Base-by-base conservation (phyloP, 1,140 invertebrate species). In the Drosophila parabipectinata region DNA sequence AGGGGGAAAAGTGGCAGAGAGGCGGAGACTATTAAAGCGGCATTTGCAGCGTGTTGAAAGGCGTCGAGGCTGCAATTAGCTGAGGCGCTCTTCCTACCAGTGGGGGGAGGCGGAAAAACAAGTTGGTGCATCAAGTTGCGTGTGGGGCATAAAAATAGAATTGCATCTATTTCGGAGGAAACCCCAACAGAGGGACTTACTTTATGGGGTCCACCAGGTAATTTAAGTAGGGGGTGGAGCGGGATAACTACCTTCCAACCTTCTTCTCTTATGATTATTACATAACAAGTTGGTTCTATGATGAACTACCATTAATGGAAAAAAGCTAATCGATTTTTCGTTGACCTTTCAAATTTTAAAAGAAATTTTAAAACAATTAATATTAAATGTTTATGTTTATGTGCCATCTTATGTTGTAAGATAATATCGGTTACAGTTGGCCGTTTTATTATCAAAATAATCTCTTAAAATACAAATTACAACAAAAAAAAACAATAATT, bases 21-120 rank as follows among this genome's bases (percentile, higher is more conserved):
- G 66, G 57, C 39, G 55, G 51, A 58, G 68, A 34, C 81, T 54
- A 85, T 85, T 85, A 87, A 87, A 72, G 62, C 82, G 78, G 78
- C 74, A 81, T 72, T 73, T 54, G 48, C 59, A 51, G 60, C 57
- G 68, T 60, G 81, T 80, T 87, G 78, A 81, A 85, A 81, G 69
- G 67, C 77, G 56, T 80, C 53, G 64, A 72, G 45, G 61, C 51
- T 62, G 75, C 77, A 84, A 84, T 81, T 81, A 84, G 77, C 64
- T 28, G 32, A 4, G 50, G 15, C 34, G 37, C 14, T 39, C 32
- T 37, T 7, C n/a, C 32, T n/a, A 48, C 8, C 2, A 41, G 39
- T 41, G 39, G 45, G 18, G 26, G 8, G 10, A 7, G 48, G 18
- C 7, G 12, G 48, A 14, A 18, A 73, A 56, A 44, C 47, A 50